Base-by-base conservation (phyloP, 2,888 invertebrate genomes). In the Busseola fusca region DNA sequence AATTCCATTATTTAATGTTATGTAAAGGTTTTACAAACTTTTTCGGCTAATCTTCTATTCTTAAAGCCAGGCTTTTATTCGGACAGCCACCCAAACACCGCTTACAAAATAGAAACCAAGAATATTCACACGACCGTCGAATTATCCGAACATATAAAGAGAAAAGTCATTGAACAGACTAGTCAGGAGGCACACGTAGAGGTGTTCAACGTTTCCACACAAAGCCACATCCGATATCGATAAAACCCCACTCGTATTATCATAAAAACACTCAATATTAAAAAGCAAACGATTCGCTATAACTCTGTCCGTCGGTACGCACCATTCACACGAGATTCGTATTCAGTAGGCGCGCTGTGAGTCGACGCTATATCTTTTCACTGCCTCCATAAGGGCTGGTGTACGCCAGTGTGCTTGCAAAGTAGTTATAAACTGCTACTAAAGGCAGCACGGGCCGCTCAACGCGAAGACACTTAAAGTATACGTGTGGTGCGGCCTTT, bases 221-320 rank as follows among this genome's bases (percentile, higher is more conserved):
- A 84, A 87, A 87, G 86, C 85, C 86, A 78, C 86, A 87, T 86
- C 84, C 80, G 82, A 87, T 87, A 86, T 84, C 89, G 88, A 86
- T 89, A 89, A 90, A 88, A 87, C 87, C 87, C 86, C 80, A 87
- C 87, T 88, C 86, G 82, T 85, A 87, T 88, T 87, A 86, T 88
- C 89, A 90, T 92, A 92, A 93, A 91, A 91, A 89, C 89, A 88
- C 91, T 90, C 92, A 89, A 92, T 94, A 93, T 92, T 92, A 93
- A 93, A 92, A 90, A 91, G 87, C 91, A 87, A 87, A 87, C 88
- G 88, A 86, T 86, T 88, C 87, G 86, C 89, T 89, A 89, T 90
- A 90, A 90, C 88, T 91, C 90, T 89, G 91, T 91, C 91, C 90
- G 88, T 90, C 90, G 85, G 84, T 87, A 86, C 86, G 86, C 86